Conservation (phyloP, 2,888 invertebrate genomes). For the Thera britannica region DNA sequence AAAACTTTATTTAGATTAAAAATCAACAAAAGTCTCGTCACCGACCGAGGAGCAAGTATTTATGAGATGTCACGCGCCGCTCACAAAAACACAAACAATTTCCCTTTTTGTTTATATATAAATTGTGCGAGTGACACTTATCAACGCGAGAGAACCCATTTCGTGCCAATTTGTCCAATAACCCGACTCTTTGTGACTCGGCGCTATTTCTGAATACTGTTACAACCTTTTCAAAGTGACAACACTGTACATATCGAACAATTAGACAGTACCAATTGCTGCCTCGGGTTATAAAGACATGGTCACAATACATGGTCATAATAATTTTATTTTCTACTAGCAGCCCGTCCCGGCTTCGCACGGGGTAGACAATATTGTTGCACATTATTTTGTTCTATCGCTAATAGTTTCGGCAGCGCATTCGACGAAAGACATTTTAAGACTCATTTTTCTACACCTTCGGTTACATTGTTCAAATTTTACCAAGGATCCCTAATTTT, state of each 20-base stretch:
- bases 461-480: too few species aligned
- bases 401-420: too few species aligned
- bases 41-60: conserved; percentile 31
- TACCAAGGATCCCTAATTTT: too few species aligned
- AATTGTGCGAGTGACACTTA: conserved; percentile 38
- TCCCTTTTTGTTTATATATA: conserved; percentile 37
- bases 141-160: conserved; percentile 23
- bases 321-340: conserved; percentile 5
- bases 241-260: neutral
- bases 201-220: conserved; percentile 8
- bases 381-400: too few species aligned
- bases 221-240: conserved; percentile 9
- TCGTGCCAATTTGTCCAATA: conserved; percentile 35
- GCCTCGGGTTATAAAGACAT: conserved; percentile 6
- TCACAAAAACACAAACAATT: conserved; percentile 35
- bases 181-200: conserved; percentile 21
- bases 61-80: conserved; percentile 36
- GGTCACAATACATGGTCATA: conserved; percentile 12
- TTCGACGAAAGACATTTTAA: too few species aligned
- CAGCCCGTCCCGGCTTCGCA: too few species aligned
- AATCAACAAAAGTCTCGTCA: conserved; percentile 12
- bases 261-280: neutral
- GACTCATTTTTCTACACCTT: too few species aligned
- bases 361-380: too few species aligned
- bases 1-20: neutral